phyloP scores from a whole-genome alignment of 2,113 vertebrate genomes.

The Gnathonemus longibarbis region DNA sequence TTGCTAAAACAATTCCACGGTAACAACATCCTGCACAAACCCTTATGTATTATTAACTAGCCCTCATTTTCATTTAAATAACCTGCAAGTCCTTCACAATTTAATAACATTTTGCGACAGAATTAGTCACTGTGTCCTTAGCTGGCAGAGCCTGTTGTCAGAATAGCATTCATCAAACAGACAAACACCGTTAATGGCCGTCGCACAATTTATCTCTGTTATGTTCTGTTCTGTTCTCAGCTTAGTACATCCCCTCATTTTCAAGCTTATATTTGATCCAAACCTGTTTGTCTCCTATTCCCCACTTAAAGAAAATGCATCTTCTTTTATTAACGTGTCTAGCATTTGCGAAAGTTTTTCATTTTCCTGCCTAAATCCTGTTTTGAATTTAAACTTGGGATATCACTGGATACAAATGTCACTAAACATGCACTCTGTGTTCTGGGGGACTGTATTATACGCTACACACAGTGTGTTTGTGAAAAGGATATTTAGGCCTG shows the following conservation, averaged over 20 bases:
- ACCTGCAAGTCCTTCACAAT: slow-evolving; percentile 12
- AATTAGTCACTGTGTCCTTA: slow-evolving; percentile 16
- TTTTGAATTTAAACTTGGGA: neutral
- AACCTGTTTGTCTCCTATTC: neutral
- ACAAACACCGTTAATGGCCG: neutral
- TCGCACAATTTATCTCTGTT: neutral
- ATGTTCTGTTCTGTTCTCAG: neutral
- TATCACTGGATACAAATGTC: neutral
- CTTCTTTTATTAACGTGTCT: neutral
- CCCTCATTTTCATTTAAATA: slow-evolving; percentile 22
- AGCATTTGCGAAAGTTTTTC: neutral
- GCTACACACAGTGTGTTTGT: neutral
- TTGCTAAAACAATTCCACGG: neutral
- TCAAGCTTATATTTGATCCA: neutral
- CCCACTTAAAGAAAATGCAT: neutral
- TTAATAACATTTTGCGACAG: slow-evolving; percentile 15
- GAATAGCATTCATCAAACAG: slow-evolving; percentile 14
- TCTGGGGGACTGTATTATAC: neutral
- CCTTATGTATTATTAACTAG: slow-evolving; percentile 20
- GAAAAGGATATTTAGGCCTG: neutral
- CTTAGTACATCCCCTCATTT: neutral
- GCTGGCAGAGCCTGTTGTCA: neutral
- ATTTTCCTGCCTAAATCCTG: neutral
- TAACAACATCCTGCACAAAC: slow-evolving; percentile 4
- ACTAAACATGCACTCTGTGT: neutral